These are phyloP conservation scores for Tetheella fluctuosa DNA, from an alignment of 2,888 invertebrate genomes.

Conservation along the genomic window DNA sequence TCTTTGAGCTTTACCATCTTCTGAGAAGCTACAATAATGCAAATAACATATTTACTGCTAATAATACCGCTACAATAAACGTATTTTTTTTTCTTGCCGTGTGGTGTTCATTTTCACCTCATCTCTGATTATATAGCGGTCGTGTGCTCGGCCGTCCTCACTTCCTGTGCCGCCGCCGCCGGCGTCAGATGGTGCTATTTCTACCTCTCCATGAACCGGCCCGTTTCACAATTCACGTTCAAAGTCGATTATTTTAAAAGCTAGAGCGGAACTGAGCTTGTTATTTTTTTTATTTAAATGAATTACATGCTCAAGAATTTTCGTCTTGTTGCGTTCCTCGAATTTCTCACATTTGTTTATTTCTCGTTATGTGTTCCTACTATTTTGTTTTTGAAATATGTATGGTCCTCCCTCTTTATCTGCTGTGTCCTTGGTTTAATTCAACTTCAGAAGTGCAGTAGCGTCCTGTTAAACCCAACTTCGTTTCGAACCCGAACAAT, in stretches of 20 bases:
- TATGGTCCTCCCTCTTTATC: conserved; percentile 10
- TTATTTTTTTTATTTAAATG: conserved; percentile 41
- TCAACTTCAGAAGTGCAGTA: conserved; percentile 50
- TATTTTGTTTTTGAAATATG: conserved; percentile 14
- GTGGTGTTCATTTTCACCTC: conserved; percentile 37
- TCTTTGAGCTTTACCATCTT: neutral
- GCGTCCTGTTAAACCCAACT: conserved; percentile 57
- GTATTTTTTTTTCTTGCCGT: conserved; percentile 24
- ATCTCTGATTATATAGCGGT: conserved; percentile 40
- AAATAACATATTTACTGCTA: conserved; percentile 20
- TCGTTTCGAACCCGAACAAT: conserved; percentile 59
- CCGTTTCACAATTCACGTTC: conserved; percentile 68
- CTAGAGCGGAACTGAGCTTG: conserved; percentile 37
- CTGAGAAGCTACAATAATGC: neutral
- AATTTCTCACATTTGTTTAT: conserved; percentile 35
- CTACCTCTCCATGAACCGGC: conserved; percentile 72
- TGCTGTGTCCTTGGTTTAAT: conserved; percentile 53
- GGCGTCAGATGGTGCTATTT: conserved; percentile 75
- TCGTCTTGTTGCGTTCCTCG: conserved; percentile 32
- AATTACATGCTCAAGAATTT: conserved; percentile 44
- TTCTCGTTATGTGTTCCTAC: conserved; percentile 17
- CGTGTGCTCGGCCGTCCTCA: conserved; percentile 59
- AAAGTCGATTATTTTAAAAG: conserved; percentile 72
- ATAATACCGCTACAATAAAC: conserved; percentile 25
- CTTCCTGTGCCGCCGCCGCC: conserved; percentile 62